A percentile compares a stretch with the other conserved stretches of the same genome.
These are phyloP conservation scores for Leptobrachium leishanense DNA, from an alignment of 2,113 vertebrate species.

Conservation along the genomic window DNA sequence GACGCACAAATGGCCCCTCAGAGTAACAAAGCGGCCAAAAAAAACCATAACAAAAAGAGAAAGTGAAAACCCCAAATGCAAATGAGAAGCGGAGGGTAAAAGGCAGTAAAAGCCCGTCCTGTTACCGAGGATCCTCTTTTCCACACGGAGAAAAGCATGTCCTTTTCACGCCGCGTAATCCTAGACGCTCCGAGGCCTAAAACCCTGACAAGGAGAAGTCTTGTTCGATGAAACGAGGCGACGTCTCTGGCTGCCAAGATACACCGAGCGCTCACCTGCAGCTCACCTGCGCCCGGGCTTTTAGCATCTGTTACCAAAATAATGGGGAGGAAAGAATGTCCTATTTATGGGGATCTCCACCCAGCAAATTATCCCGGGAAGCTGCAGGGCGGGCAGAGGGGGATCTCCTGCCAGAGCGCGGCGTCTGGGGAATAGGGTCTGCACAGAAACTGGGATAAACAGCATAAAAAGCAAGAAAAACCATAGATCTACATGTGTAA, in stretches of 20 bases:
- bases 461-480: too few relatives aligned
- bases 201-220: conserved; percentile 41
- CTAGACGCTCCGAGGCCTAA: conserved; percentile 19
- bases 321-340: conserved; percentile 41
- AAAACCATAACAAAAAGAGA: conserved; percentile 40
- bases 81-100: conserved; percentile 52
- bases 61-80: conserved; percentile 59
- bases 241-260: conserved; percentile 32
- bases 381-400: conserved; percentile 12
- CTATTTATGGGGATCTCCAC: conserved; percentile 15
- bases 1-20: conserved; percentile 10
- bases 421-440: conserved; percentile 2
- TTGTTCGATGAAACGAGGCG: conserved; percentile 39
- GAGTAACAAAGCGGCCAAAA: conserved; percentile 33
- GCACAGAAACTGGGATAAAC: background rate
- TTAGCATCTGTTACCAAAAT: conserved; percentile 52
- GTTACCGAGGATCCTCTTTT: conserved; percentile 36
- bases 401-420: background rate
- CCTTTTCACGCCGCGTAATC: conserved; percentile 44
- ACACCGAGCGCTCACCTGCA: background rate
- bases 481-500: too few relatives aligned
- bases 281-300: conserved; percentile 14
- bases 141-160: conserved; percentile 29
- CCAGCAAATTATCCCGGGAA: background rate
- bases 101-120: conserved; percentile 30